Conservation (phyloP, 2,888 invertebrate genomes). For the Melanophora roralis region DNA sequence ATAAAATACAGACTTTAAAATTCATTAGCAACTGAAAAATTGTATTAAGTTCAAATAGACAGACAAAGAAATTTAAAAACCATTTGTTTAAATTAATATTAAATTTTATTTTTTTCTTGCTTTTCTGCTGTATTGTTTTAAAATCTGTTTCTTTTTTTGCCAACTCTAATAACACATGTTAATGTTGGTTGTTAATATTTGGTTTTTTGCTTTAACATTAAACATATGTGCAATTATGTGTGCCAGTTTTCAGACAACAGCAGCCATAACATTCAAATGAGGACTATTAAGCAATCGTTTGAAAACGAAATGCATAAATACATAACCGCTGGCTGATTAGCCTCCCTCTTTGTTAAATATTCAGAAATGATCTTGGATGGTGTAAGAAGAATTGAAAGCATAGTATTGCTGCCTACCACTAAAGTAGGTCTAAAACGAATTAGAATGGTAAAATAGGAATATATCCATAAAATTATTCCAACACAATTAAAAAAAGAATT, state of each 20-base stretch:
- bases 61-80: background rate
- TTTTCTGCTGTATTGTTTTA: background rate
- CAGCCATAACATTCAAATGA: conserved; percentile 32
- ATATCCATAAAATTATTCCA: too few relatives aligned
- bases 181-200: conserved; percentile 35
- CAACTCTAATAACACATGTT: conserved; percentile 33
- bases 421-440: too few relatives aligned
- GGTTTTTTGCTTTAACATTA: conserved; percentile 20
- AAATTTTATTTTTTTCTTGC: background rate
- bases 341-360: background rate
- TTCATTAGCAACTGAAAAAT: conserved; percentile 8
- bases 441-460: too few relatives aligned
- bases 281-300: conserved; percentile 38
- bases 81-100: conserved; percentile 14
- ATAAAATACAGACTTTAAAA: background rate
- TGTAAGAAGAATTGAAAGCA: background rate
- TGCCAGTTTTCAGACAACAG: conserved; percentile 21
- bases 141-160: background rate
- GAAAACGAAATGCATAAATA: background rate
- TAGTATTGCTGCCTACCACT: background rate
- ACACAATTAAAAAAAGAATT: too few relatives aligned
- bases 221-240: background rate
- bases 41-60: background rate
- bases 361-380: background rate
- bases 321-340: background rate